Evolutionary conservation across 1,140 invertebrate genomes (phyloP).

Genomic region (Papilio helenus): DNA sequence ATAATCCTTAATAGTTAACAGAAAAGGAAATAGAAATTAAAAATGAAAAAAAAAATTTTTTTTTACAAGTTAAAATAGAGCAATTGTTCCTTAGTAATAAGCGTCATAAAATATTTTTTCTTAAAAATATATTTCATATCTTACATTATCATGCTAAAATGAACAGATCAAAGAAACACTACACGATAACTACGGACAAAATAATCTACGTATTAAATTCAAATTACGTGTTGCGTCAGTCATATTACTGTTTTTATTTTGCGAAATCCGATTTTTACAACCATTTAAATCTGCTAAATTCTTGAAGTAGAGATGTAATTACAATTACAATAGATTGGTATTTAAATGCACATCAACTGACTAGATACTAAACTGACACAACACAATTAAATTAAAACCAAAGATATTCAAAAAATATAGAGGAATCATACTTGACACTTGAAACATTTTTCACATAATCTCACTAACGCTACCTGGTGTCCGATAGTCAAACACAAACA

Average conservation of each 20-base stretch:
- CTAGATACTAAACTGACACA: neutral
- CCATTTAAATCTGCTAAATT: too few species aligned
- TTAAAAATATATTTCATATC: constrained; percentile 9
- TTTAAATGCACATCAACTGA: constrained; percentile 21
- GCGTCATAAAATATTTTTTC: neutral
- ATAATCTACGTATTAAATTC: neutral
- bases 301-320: too few species aligned
- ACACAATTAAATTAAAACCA: neutral
- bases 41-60: neutral
- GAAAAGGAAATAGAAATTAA: neutral
- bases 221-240: neutral
- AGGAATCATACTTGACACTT: too few species aligned
- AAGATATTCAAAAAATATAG: too few species aligned
- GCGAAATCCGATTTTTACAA: too few species aligned
- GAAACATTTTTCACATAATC: too few species aligned
- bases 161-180: neutral
- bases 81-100: constrained; percentile 8
- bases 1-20: neutral
- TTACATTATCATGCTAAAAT: constrained; percentile 16
- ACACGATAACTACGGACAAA: neutral
- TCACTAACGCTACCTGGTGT: too few species aligned
- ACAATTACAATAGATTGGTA: neutral
- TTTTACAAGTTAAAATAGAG: neutral
- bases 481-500: too few species aligned
- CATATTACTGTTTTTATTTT: neutral